Conservation (phyloP, 2,113 vertebrate genomes). For the Hemibagrus wyckioides region DNA sequence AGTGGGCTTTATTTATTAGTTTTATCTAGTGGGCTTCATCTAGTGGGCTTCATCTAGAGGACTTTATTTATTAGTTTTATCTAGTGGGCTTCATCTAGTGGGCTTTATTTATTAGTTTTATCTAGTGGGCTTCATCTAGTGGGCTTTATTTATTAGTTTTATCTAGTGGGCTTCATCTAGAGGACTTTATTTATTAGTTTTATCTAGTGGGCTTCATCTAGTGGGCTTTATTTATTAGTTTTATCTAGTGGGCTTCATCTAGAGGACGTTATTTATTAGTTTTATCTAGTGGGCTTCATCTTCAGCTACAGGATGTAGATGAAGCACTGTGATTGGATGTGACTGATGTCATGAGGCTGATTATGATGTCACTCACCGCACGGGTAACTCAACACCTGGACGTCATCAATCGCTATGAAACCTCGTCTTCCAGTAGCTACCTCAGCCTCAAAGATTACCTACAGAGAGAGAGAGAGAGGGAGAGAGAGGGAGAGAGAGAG, state of each 20-base stretch:
- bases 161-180: no score
- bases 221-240: no score
- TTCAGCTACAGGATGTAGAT: neutral
- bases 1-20: no score
- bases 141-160: no score
- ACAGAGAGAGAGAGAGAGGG: conserved; percentile 34
- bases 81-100: no score
- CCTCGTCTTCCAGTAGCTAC: conserved; percentile 89
- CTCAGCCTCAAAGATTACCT: conserved; percentile 99
- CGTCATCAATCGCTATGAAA: conserved; percentile 97
- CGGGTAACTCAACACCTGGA: conserved; percentile 98
- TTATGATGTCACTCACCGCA: conserved; percentile 84
- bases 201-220: no score
- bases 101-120: no score
- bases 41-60: neutral
- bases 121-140: no score
- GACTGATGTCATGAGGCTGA: neutral
- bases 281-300: no score
- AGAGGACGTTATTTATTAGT: neutral
- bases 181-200: no score
- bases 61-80: no score
- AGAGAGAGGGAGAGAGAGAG: neutral
- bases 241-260: neutral
- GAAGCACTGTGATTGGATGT: neutral
- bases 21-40: no score